Evolutionary conservation across 2,888 invertebrate genomes (phyloP), one percentile per base, ranked within the genome.

Genomic region (Eupithecia exiguata): DNA sequence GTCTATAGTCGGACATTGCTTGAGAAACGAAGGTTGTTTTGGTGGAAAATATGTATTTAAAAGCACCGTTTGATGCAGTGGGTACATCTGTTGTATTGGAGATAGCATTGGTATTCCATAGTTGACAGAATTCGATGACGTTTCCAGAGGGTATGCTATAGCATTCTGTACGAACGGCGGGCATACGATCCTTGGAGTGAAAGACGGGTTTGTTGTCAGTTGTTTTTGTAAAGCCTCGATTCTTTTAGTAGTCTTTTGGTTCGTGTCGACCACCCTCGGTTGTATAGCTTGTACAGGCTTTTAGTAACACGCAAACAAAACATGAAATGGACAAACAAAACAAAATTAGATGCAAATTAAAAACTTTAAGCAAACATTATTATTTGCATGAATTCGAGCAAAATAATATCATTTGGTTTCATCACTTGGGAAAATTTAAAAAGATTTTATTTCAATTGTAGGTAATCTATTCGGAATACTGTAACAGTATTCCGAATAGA

Each of bases 241-340:
- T 68, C 90, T 88, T 87, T 93, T 93, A 0, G 85, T 80, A 5
- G 86, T 82, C 81, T 91, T 94, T 76, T 84, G 84, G 79, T 88
- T 92, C 69, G 90, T 90, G 71, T 93, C 91, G 80, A 95, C 90
- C 81, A 95, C 95, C 91, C 94, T 88, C 70, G 94, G 95, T 80
- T 94, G 94, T 78, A 95, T 95, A 62, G 93, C 94, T 91, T 95
- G 94, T 77, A 95, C 94, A 84, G 94, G 96, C 96, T 95, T 95
- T 25, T 70, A 83, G 80, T 84, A 85, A 83, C 87, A 90, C 87
- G 87, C 87, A 94, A 94, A 85, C 82, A 80, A 75, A 86, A 84
- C 91, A 88, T 84, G 89, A 88, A 88, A 80, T 83, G 89, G 88
- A 86, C 78, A 85, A 90, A 86, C 85, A 86, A 87, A 86, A 84